phyloP scores from a whole-genome alignment of 2,797 vertebrate species.

The Cryptoblepharus egeriae region DNA sequence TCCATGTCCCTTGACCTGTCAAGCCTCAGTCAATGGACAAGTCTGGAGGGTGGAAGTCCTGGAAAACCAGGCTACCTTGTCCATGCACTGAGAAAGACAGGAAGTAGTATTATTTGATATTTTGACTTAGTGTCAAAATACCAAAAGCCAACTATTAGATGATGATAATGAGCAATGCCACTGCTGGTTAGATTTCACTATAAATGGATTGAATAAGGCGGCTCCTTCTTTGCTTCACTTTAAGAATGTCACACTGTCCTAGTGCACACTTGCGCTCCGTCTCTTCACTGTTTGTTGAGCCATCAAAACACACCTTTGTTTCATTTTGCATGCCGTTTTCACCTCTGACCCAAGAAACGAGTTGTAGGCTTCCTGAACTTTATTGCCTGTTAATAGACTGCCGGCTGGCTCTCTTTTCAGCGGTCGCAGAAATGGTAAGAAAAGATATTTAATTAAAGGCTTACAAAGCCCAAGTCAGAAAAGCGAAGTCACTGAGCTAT shows the following conservation, averaged over 20 bases:
- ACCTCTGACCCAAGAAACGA: constrained; percentile 86
- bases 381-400: constrained; percentile 88
- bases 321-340: constrained; percentile 83
- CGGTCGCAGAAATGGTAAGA: constrained; percentile 81
- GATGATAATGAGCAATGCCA: constrained; percentile 36
- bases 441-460: constrained; percentile 81
- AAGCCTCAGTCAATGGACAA: background rate
- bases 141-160: background rate
- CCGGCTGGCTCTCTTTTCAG: constrained; percentile 83
- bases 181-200: constrained; percentile 16
- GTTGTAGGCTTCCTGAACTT: constrained; percentile 87
- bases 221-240: constrained; percentile 69
- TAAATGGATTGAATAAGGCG: constrained; percentile 24
- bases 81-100: background rate
- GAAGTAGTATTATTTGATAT: background rate
- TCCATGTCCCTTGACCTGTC: background rate
- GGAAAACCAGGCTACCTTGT: background rate
- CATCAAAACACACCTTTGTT: constrained; percentile 85
- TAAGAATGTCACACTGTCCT: constrained; percentile 71
- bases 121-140: background rate
- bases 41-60: background rate
- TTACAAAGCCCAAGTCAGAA: constrained; percentile 78
- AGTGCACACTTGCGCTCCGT: constrained; percentile 55
- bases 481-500: constrained; percentile 73
- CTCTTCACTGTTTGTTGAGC: constrained; percentile 74